Evolutionary conservation across 2,113 vertebrate genomes (phyloP), one percentile per base, ranked within the genome.

Genomic region (Oreotragus oreotragus): DNA sequence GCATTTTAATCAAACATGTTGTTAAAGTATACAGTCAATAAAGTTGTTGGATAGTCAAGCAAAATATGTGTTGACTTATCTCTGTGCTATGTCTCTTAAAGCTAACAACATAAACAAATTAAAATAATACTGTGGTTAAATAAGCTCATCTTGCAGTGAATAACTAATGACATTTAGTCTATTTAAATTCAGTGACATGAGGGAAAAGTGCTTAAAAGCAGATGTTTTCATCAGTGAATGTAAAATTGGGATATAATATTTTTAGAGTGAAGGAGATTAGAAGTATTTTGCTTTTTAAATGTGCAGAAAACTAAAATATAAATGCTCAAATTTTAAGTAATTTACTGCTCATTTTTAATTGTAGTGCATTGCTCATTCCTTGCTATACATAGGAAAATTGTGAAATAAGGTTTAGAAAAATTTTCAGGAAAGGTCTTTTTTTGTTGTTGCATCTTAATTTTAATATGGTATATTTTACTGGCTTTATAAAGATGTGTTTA

Each of bases 181-280:
- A 62, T 51, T 91, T 95, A 90, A 96, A 92, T 94, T 93, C 47
- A 96, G 5, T 84, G n/a, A 90, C 45, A 73, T 89, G 36, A 93
- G 36, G 15, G 88, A 93, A 80, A 88, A 89, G 28, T 77, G 7
- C 49, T 91, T 89, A 70, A 62, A 89, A 76, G 14, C 30, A 86
- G 8, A 53, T 64, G 33, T 57, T 96, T 94, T 92, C 51, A 91
- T 76, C 15, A 91, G 8, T 53, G 2, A 60, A 7, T 94, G 0
- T 73, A 76, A 70, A 21, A 76, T 19, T 94, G 45, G 45, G 12
- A n/a, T 55, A 45, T 62, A 84, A n/a, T 53, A 88, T 15, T 92
- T 84, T 88, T 53, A 83, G 89, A 90, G 7, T 27, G 6, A 88
- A 89, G 55, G 62, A 51, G 23, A 79, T 97, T 88, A 84, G 14